Conservation (phyloP, 2,888 invertebrate species). For the Papilio demoleus region DNA sequence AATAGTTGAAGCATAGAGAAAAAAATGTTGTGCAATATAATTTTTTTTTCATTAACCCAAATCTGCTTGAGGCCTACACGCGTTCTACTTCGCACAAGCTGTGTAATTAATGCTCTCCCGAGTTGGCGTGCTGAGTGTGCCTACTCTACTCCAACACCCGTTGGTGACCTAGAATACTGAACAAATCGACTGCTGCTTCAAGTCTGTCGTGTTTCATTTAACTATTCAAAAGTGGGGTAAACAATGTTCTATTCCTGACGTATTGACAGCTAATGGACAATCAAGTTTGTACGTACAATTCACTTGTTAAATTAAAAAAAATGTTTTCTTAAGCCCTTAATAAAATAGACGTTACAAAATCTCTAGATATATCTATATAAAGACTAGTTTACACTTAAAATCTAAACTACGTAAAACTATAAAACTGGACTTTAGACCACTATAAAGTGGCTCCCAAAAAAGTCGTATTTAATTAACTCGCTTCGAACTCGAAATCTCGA, state of each 20-base stretch:
- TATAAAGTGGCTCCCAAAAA: slow-evolving; percentile 17
- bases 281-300: too few relatives aligned
- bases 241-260: slow-evolving; percentile 11
- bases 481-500: slow-evolving; percentile 30
- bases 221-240: slow-evolving; percentile 27
- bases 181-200: slow-evolving; percentile 11
- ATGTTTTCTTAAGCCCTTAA: too few relatives aligned
- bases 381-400: too few relatives aligned
- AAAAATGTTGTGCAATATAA: neutral
- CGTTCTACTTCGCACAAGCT: slow-evolving; percentile 35
- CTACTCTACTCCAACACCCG: slow-evolving; percentile 29
- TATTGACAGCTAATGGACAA: slow-evolving; percentile 10
- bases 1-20: slow-evolving; percentile 6
- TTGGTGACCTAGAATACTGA: slow-evolving; percentile 37
- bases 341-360: too few relatives aligned
- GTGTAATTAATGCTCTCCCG: slow-evolving; percentile 37
- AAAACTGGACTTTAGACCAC: neutral
- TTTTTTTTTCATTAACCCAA: slow-evolving; percentile 37
- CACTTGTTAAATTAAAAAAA: too few relatives aligned
- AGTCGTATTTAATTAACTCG: slow-evolving; percentile 46
- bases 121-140: slow-evolving; percentile 20
- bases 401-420: too few relatives aligned
- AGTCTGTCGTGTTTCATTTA: slow-evolving; percentile 18
- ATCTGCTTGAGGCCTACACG: slow-evolving; percentile 31
- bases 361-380: too few relatives aligned